phyloP scores from a whole-genome alignment of 2,797 vertebrate species.

The Amazona ochrocephala region DNA sequence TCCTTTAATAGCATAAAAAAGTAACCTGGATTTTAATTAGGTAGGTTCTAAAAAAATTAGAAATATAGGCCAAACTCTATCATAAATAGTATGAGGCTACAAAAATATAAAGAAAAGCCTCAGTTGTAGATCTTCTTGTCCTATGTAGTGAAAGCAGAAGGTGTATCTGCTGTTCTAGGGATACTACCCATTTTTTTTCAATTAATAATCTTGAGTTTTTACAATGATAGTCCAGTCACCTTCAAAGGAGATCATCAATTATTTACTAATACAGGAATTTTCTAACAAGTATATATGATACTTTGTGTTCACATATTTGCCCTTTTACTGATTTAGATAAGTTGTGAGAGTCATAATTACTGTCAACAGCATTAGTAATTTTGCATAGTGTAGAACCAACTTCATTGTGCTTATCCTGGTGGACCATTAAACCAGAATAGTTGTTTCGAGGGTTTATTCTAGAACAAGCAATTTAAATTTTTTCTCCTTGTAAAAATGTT shows the following conservation, averaged over 20 bases:
- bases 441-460: neutral
- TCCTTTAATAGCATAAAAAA: conserved; percentile 55
- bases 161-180: conserved; percentile 49
- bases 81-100: conserved; percentile 72
- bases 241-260: conserved; percentile 60
- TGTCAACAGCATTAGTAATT: conserved; percentile 54
- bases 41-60: conserved; percentile 60
- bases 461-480: neutral
- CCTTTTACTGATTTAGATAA: conserved; percentile 49
- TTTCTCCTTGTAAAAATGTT: neutral
- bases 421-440: conserved; percentile 17
- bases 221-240: conserved; percentile 53
- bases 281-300: neutral
- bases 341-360: conserved; percentile 49
- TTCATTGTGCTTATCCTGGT: neutral
- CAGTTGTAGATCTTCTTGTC: conserved; percentile 41
- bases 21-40: conserved; percentile 66
- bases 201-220: conserved; percentile 65
- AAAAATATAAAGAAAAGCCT: conserved; percentile 59
- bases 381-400: neutral
- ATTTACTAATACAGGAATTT: neutral
- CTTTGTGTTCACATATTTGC: neutral
- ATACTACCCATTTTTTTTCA: conserved; percentile 45
- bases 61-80: conserved; percentile 47
- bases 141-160: conserved; percentile 5